phyloP scores from a whole-genome alignment of 2,888 invertebrate genomes.

The Anodontia alba region DNA sequence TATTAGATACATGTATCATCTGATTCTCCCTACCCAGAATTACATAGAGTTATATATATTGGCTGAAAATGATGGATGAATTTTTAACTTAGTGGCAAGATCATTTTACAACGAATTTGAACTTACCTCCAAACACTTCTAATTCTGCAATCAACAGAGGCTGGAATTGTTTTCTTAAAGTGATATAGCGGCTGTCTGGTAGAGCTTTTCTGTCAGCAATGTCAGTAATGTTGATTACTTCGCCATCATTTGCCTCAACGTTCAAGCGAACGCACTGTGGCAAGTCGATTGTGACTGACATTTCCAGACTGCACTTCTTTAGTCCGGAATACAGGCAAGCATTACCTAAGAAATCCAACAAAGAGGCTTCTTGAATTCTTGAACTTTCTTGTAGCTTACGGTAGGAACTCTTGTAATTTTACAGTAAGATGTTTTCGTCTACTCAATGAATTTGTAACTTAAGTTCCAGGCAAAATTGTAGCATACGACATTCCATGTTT shows the following conservation, averaged over 20 bases:
- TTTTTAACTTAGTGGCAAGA: no score
- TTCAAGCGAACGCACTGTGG: neutral
- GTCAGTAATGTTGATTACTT: neutral
- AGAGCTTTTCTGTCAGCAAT: neutral
- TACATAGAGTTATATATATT: no score
- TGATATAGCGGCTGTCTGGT: neutral
- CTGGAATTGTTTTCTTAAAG: neutral
- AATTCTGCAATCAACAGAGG: neutral
- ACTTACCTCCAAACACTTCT: neutral
- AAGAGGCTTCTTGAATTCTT: neutral
- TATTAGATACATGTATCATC: no score
- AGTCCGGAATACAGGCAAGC: neutral
- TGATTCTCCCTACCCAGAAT: no score
- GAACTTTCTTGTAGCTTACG: no score
- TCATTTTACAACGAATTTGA: no score
- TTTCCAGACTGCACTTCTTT: neutral
- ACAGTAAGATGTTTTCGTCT: no score
- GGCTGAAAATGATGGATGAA: no score
- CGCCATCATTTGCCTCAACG: neutral
- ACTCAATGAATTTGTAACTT: no score
- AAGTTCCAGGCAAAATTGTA: no score
- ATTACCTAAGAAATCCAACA: neutral
- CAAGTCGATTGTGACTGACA: neutral
- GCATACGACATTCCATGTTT: no score
- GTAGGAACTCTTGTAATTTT: no score